These are phyloP conservation scores for Columba janthina DNA, from an alignment of 2,113 vertebrate species.

Conservation along the genomic window DNA sequence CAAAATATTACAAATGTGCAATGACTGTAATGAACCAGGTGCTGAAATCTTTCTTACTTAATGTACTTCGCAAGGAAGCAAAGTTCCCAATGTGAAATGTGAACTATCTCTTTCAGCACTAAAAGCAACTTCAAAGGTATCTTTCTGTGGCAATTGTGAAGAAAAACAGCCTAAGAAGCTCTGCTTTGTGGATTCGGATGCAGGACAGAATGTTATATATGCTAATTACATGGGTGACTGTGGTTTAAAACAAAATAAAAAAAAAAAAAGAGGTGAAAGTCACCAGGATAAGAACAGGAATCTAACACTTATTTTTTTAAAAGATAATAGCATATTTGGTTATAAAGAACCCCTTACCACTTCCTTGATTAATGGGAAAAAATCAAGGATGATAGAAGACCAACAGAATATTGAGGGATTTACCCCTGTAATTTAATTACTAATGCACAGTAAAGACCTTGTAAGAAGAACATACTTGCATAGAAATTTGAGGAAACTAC, in stretches of 20 bases:
- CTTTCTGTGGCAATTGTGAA: not conserved
- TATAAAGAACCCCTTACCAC: not conserved
- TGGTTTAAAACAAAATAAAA: slow-evolving; percentile 34
- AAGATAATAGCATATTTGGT: not conserved
- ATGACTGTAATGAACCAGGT: not conserved
- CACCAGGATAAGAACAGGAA: not conserved
- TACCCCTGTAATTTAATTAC: not conserved
- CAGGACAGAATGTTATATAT: not conserved
- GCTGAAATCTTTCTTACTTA: not conserved
- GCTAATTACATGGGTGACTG: not conserved
- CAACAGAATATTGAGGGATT: not conserved
- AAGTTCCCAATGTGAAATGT: not conserved
- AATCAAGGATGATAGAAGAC: not conserved
- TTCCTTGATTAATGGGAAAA: not conserved
- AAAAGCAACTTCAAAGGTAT: not conserved
- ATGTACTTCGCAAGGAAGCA: not conserved
- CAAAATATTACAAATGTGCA: not conserved
- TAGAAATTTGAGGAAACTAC: not conserved
- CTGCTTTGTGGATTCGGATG: not conserved
- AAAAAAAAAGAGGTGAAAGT: not conserved
- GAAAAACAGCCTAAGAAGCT: not conserved
- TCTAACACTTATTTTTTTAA: not conserved
- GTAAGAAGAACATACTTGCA: not conserved
- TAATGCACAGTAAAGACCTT: not conserved
- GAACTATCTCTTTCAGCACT: not conserved